phyloP scores from a whole-genome alignment of 1,140 invertebrate species.

The Leucophenga varia region DNA sequence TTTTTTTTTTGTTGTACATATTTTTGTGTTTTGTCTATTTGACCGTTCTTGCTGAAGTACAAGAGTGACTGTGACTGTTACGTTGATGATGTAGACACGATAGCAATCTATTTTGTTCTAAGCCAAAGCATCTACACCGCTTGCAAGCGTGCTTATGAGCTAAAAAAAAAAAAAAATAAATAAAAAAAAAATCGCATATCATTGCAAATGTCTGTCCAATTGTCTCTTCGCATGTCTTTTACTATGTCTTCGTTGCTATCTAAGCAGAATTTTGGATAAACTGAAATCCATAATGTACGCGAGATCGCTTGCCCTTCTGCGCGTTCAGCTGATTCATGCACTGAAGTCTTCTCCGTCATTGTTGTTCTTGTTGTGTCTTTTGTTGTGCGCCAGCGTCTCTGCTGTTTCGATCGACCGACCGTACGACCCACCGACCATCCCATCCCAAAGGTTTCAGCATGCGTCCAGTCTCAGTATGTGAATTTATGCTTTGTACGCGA shows the following conservation, averaged over 20 bases:
- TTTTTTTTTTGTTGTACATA: no score
- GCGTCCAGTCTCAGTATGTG: conserved; percentile 30
- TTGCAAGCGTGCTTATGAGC: background rate
- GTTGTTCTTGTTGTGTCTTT: conserved; percentile 15
- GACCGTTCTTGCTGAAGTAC: no score
- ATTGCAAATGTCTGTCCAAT: conserved; percentile 24
- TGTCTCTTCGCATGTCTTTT: no score
- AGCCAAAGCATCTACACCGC: conserved; percentile 25
- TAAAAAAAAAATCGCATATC: conserved; percentile 46
- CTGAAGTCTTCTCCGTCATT: background rate
- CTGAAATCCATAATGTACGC: conserved; percentile 35
- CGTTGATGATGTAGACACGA: conserved; percentile 48
- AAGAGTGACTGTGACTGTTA: no score
- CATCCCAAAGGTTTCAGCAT: background rate
- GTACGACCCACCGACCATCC: conserved; percentile 8
- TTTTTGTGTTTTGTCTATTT: no score
- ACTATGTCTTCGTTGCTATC: no score
- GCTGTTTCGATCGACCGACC: conserved; percentile 35
- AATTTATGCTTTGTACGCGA: conserved; percentile 41
- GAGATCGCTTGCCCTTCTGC: conserved; percentile 22
- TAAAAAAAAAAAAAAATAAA: conserved; percentile 25
- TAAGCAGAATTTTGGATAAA: conserved; percentile 4
- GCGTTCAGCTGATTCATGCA: conserved; percentile 38
- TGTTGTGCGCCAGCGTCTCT: conserved; percentile 10
- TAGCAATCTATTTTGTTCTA: conserved; percentile 55